Percentiles rank a stretch among this genome's conserved stretches.
Evolutionary conservation across 2,797 vertebrate species (phyloP).

Genomic region (Melanotaenia maccullochi): DNA sequence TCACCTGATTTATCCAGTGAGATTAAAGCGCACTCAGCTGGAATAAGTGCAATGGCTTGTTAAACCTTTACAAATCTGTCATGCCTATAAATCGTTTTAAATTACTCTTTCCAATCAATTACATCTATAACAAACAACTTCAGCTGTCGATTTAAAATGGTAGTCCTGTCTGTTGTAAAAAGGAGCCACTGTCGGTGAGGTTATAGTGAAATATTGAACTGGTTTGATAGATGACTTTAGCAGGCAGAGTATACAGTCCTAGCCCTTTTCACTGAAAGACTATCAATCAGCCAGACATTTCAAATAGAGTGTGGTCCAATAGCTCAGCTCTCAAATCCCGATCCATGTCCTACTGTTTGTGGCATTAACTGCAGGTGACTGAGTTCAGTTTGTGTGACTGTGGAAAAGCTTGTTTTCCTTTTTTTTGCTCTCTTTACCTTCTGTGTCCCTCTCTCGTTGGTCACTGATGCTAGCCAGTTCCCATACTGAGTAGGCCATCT

Average conservation of each 20-base stretch:
- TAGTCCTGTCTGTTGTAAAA: constrained; percentile 55
- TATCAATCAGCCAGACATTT: constrained; percentile 71
- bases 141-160: constrained; percentile 64
- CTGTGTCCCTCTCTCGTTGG: constrained; percentile 61
- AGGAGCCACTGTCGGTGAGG: constrained; percentile 42
- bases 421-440: constrained; percentile 53
- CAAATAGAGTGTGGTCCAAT: constrained; percentile 61
- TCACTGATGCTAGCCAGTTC: constrained; percentile 68
- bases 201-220: constrained; percentile 70
- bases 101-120: constrained; percentile 60
- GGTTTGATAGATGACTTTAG: constrained; percentile 65
- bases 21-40: constrained; percentile 60
- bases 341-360: constrained; percentile 48
- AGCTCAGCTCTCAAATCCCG: constrained; percentile 51
- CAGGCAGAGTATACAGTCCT: constrained; percentile 32
- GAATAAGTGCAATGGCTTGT: constrained; percentile 65
- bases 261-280: constrained; percentile 51
- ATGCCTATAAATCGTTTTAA: constrained; percentile 28
- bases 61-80: constrained; percentile 63
- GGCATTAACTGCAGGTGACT: constrained; percentile 57
- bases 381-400: constrained; percentile 54
- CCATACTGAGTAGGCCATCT: constrained; percentile 81
- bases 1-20: constrained; percentile 57
- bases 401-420: constrained; percentile 61
- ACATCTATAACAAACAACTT: constrained; percentile 69